Evolutionary conservation across 2,113 vertebrate genomes (phyloP).

Genomic region (Cephalopterus ornatus): DNA sequence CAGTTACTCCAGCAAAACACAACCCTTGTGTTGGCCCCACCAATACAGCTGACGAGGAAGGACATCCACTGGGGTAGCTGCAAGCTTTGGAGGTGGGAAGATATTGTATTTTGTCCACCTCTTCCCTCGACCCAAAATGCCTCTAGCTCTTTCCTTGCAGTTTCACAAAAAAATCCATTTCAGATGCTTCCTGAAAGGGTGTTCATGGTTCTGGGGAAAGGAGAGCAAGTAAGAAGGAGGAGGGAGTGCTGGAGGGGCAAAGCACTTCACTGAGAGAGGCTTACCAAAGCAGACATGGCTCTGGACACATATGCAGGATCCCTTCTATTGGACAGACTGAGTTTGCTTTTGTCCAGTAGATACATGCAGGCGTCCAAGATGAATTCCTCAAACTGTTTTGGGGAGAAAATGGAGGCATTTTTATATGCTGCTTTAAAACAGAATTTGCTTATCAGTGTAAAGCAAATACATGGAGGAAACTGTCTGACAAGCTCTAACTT

Average conservation of each 20-base stretch:
- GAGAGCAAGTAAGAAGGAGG: background rate
- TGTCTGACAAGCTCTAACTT: background rate
- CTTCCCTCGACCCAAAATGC: background rate
- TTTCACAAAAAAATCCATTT: background rate
- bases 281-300: slow-evolving; percentile 67
- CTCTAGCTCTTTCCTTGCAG: background rate
- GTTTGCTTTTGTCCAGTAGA: slow-evolving; percentile 50
- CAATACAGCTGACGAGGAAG: background rate
- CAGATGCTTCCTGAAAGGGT: background rate
- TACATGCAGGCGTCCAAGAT: slow-evolving; percentile 58
- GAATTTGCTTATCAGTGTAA: background rate
- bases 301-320: slow-evolving; percentile 54
- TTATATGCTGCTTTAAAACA: accelerated
- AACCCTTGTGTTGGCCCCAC: background rate
- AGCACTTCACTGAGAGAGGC: background rate
- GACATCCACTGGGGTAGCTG: background rate
- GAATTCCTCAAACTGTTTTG: slow-evolving; percentile 60
- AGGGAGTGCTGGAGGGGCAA: background rate
- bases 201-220: background rate
- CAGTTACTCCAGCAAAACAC: background rate
- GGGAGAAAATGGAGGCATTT: background rate
- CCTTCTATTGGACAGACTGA: background rate
- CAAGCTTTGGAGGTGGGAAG: background rate
- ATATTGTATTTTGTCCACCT: background rate
- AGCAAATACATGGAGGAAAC: background rate